Conservation (phyloP, 2,888 invertebrate genomes). For the Drosophila prostipennis region DNA sequence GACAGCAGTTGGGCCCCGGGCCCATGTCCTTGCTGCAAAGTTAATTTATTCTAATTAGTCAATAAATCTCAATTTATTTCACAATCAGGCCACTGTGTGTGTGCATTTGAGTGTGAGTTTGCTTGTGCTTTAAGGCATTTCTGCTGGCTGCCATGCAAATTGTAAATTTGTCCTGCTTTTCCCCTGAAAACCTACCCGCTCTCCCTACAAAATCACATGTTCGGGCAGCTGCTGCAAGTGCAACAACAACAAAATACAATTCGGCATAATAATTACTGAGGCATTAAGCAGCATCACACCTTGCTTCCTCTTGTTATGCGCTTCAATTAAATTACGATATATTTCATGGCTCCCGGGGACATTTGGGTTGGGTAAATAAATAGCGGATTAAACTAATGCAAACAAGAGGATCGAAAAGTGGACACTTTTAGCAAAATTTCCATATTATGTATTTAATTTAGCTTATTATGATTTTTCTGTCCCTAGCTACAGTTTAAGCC, state of each 20-base stretch:
- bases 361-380: conserved; percentile 17
- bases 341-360: conserved; percentile 16
- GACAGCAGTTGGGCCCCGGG: conserved; percentile 47
- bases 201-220: conserved; percentile 5
- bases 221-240: conserved; percentile 42
- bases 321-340: conserved; percentile 58
- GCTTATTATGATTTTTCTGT: not conserved
- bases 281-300: conserved; percentile 74
- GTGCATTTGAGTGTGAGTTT: conserved; percentile 29
- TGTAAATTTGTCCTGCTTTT: conserved; percentile 31
- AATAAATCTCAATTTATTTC: conserved; percentile 83
- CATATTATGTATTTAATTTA: not conserved
- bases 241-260: conserved; percentile 43
- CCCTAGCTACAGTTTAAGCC: not conserved
- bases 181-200: not conserved
- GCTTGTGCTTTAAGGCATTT: conserved; percentile 45
- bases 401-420: not conserved
- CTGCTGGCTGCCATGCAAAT: conserved; percentile 43
- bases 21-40: conserved; percentile 68
- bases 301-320: conserved; percentile 44
- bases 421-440: not conserved
- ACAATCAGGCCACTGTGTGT: conserved; percentile 37
- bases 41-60: conserved; percentile 83
- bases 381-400: conserved; percentile 19
- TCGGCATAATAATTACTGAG: conserved; percentile 56